Evolutionary conservation across 1,140 invertebrate species (phyloP), one percentile per base, ranked within the genome.

Genomic region (Diorhabda sublineata): DNA sequence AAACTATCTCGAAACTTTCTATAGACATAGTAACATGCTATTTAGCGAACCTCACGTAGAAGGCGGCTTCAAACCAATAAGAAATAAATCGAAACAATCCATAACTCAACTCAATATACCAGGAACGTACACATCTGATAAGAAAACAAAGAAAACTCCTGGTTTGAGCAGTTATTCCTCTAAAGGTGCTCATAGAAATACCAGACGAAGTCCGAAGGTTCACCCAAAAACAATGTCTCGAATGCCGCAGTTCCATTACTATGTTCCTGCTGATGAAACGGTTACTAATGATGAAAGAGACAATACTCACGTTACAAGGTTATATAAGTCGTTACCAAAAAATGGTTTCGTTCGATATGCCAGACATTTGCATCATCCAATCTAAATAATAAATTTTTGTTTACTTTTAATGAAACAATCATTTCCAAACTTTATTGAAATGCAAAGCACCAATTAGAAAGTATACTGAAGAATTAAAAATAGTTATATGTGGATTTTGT

Each of bases 141-240:
- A 77, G 58, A 76, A 76, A 66, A 71, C 73, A 5, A 61, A 70
- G 42, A 73, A 65, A 41, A 78, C 74, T 63, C 74, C 74, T 5
- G 77, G 77, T 43, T 68, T 78, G 42, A 74, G 70, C 42, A 69
- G 74, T 64, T 78, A 66, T 67, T 62, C 73, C 2, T 67, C 74
- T 1, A 73, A 71, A 42, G 43, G 47, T 47, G 44, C 44, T 42
- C 8, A 59, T 2, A 5, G 3, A n/a, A 4, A n/a, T 47, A 63
- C 42, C 52, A 61, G 41, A 58, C 4, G 9, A 47, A 43, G 42
- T 64, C n/a, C 62, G 63, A 61, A 71, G 42, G 11, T 57, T 63
- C 26, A 56, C 45, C 9, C 60, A 59, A 45, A 52, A 42, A 11
- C 42, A 26, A n/a, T 57, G 45, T 45, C 45, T 42, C 42, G 58